Evolutionary conservation across 2,113 vertebrate species (phyloP), one percentile per base, ranked within the genome.

Genomic region (Phaethornis superciliosus): DNA sequence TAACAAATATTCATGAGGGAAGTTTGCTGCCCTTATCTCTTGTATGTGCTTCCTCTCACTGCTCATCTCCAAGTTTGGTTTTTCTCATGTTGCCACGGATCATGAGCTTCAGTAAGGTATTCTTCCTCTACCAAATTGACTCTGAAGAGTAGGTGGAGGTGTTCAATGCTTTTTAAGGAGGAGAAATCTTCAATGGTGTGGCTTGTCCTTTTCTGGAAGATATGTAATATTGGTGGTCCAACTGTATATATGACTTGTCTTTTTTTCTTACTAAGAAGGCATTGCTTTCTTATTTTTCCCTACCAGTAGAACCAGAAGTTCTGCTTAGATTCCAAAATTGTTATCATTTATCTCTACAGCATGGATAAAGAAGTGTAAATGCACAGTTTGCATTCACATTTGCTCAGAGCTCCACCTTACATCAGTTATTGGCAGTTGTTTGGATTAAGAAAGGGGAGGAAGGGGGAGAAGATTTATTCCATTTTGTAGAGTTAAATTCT

Each of bases 11-110:
- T 80, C 2, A 1, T 3, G 12, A 46, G 30, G 7, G 12, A 59
- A 8, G 30, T 52, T 71, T 67, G 10, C 15, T 54, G 51, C 5
- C 6, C 3, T n/a, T 33, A 10, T 54, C 10, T 72, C 4, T 23
- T 32, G 1, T 30, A 3, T 0, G 0, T 58, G 33, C 5, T 64
- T 13, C 8, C 4, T 56, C 4, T 33, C 1, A 3, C 10, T 42
- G n/a, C 5, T 14, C 71, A 27, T 19, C 18, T 59, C 7, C 8
- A 35, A 9, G 21, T 4, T 32, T 81, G 70, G 5, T 16, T 72
- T 79, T 82, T 54, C 42, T 80, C 27, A 2, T 42, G 27, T 4
- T 51, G 32, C 69, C 6, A 18, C 3, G 54, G 13, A 23, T 30
- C 1, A 27, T 46, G 33, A 70, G 19, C 8, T 77, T 22, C 7